Conservation (phyloP, 1,140 invertebrate genomes). For the Sycophila sp. region DNA sequence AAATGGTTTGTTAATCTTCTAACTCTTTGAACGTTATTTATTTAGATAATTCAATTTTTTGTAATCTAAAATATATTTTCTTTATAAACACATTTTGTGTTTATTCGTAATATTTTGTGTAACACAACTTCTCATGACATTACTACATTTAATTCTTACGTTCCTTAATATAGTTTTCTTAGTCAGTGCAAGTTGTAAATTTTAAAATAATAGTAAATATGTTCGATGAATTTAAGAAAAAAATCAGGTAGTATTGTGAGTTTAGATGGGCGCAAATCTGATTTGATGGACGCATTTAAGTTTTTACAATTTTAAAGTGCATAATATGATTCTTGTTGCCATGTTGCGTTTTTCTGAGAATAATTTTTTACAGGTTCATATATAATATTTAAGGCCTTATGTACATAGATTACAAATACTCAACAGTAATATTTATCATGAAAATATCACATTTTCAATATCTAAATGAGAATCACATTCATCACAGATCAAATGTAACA, state of each 20-base stretch:
- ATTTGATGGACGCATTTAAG: background rate
- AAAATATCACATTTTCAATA: constrained; percentile 15
- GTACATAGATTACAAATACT: constrained; percentile 29
- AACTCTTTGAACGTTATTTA: background rate
- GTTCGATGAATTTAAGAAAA: background rate
- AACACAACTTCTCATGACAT: background rate
- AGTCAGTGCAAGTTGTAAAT: background rate
- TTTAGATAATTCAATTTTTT: background rate
- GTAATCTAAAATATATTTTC: background rate
- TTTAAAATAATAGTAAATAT: background rate
- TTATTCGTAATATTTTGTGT: no score
- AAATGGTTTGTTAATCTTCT: no score
- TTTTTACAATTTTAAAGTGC: background rate
- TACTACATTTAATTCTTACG: background rate
- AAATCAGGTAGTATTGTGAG: background rate
- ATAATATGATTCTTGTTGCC: constrained; percentile 29
- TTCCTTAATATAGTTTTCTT: background rate
- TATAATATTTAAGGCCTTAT: constrained; percentile 8
- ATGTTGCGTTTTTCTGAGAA: constrained; percentile 1
- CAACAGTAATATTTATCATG: constrained; percentile 37
- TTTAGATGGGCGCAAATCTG: background rate
- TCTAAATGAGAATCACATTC: constrained; percentile 1
- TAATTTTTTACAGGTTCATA: constrained; percentile 5
- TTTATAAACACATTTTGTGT: background rate
- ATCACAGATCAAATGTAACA: background rate